Conservation (phyloP, 2,888 invertebrate species). For the Julus scanicus region DNA sequence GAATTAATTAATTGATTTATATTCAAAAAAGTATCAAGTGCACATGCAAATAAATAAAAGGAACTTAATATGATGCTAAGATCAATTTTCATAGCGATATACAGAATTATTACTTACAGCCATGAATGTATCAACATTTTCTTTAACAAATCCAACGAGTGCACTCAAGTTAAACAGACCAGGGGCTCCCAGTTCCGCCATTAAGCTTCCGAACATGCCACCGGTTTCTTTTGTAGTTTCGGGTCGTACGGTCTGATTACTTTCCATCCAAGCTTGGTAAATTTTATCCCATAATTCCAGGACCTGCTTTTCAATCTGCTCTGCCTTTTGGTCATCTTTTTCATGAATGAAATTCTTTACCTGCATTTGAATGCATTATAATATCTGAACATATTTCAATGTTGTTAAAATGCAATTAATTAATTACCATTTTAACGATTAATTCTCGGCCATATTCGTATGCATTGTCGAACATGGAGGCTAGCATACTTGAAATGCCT, state of each 20-base stretch:
- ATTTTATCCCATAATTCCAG: conserved; percentile 93
- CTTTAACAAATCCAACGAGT: conserved; percentile 83
- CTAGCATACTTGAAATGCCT: conserved; percentile 84
- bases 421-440: conserved; percentile 82
- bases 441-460: conserved; percentile 92
- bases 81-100: too few relatives aligned
- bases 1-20: conserved; percentile 1
- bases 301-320: conserved; percentile 86
- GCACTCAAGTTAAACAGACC: conserved; percentile 79
- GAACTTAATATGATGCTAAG: too few relatives aligned
- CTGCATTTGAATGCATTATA: conserved; percentile 66
- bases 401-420: background rate
- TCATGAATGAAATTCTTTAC: conserved; percentile 82
- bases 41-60: too few relatives aligned
- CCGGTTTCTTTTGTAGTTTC: conserved; percentile 59
- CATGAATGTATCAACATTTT: conserved; percentile 88
- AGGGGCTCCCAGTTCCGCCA: conserved; percentile 63
- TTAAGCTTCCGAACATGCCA: conserved; percentile 60
- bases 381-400: background rate
- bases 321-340: conserved; percentile 82
- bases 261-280: conserved; percentile 90
- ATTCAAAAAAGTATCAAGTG: background rate
- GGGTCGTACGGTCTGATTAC: conserved; percentile 63
- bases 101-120: conserved; percentile 70
- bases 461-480: conserved; percentile 90